phyloP scores from a whole-genome alignment of 2,797 vertebrate genomes.

The Hypotaenidia okinawae region DNA sequence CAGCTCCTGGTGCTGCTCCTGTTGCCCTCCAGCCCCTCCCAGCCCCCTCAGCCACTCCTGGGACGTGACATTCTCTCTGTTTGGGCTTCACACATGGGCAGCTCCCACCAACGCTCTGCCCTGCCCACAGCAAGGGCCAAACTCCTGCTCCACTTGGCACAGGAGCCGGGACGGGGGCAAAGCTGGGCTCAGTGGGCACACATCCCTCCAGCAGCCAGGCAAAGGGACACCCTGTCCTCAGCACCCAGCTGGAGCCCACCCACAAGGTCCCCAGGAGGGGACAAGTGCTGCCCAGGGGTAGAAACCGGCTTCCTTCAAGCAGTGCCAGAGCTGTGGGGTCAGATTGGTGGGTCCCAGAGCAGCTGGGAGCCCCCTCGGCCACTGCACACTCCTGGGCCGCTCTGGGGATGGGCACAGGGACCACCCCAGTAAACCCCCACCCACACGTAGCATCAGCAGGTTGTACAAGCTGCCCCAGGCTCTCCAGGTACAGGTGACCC shows the following conservation, averaged over 20 bases:
- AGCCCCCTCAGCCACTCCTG: not conserved
- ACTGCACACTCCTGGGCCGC: not conserved
- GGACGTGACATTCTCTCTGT: constrained; percentile 47
- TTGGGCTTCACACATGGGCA: constrained; percentile 59
- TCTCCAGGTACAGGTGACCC: not conserved
- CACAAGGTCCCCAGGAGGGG: not conserved
- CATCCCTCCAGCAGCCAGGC: not conserved
- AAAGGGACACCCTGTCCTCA: not conserved
- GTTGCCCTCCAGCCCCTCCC: not conserved
- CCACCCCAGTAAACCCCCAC: not conserved
- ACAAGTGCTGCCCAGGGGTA: fast-evolving
- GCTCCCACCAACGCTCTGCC: not conserved
- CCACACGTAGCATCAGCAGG: fast-evolving
- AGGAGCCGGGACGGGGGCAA: fast-evolving
- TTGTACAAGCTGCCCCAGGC: not conserved
- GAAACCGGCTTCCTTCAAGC: not conserved
- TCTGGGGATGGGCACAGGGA: not conserved
- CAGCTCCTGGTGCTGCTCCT: not conserved
- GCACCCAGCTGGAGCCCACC: fast-evolving
- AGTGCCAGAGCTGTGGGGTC: not conserved
- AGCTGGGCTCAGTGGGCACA: fast-evolving
- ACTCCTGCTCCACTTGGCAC: not conserved
- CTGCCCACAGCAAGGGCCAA: not conserved
- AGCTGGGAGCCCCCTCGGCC: not conserved
- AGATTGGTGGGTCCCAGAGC: not conserved